phyloP scores from a whole-genome alignment of 2,113 vertebrate genomes.

The Bothrops jararaca region DNA sequence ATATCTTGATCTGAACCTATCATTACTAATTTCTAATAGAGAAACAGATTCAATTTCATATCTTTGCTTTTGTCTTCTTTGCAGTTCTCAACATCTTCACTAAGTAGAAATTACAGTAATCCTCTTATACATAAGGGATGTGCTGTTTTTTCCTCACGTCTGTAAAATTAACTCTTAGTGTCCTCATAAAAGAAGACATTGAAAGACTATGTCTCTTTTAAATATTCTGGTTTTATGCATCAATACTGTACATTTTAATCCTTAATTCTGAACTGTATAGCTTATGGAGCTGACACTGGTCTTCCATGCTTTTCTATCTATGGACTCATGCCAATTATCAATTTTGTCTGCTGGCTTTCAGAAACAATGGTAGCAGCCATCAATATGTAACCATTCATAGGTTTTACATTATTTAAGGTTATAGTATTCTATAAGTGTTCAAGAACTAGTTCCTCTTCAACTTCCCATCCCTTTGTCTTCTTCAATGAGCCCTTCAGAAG shows the following conservation, averaged over 20 bases:
- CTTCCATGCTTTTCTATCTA: neutral
- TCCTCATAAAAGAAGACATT: neutral
- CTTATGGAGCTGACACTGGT: neutral
- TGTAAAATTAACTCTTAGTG: neutral
- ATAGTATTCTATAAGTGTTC: neutral
- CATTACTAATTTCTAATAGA: neutral
- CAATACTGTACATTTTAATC: neutral
- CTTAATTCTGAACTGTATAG: neutral
- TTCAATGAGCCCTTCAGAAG: neutral
- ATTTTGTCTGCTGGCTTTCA: neutral
- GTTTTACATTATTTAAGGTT: neutral
- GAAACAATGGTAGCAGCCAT: neutral
- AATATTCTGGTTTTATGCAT: neutral
- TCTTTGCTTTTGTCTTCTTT: neutral
- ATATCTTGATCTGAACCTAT: neutral
- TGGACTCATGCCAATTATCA: neutral
- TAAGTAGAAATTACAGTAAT: neutral
- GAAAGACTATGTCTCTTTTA: neutral
- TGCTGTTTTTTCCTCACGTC: neutral
- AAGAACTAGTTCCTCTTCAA: neutral
- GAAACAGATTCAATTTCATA: neutral
- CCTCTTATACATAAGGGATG: neutral
- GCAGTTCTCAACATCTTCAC: neutral
- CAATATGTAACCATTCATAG: neutral
- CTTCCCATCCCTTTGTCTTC: neutral